Percentiles rank a stretch among this genome's conserved stretches.
These are phyloP conservation scores for Oryzias celebensis DNA, from an alignment of 2,113 vertebrate genomes.

Conservation along the genomic window DNA sequence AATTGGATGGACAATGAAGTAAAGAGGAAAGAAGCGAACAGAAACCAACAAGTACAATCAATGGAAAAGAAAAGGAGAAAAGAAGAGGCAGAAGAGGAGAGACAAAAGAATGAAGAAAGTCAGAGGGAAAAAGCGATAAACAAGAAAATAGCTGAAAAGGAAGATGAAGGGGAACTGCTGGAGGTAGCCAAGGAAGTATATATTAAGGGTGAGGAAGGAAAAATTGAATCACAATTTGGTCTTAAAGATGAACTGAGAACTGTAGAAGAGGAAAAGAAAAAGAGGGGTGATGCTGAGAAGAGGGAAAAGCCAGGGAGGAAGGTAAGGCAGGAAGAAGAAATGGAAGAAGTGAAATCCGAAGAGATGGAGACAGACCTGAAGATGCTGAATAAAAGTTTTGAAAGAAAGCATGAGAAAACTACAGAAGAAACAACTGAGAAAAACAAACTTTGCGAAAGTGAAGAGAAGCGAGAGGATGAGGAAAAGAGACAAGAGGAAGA, in stretches of 20 bases:
- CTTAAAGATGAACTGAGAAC: background rate
- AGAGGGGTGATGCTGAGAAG: background rate
- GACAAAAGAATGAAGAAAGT: slow-evolving; percentile 10
- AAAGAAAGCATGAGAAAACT: background rate
- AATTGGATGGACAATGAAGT: slow-evolving; percentile 13
- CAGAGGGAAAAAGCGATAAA: slow-evolving; percentile 56
- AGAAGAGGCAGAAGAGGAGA: slow-evolving; percentile 19
- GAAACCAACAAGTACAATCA: slow-evolving; percentile 43
- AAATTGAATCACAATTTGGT: slow-evolving; percentile 44
- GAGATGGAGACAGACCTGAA: background rate
- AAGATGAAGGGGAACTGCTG: slow-evolving; percentile 31
- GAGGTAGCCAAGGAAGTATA: background rate
- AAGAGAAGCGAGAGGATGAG: background rate
- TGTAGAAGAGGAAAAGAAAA: background rate
- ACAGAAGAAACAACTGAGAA: background rate
- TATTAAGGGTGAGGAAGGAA: slow-evolving; percentile 49
- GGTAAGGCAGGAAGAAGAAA: background rate
- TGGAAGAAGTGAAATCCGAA: background rate
- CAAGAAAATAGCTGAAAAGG: slow-evolving; percentile 28
- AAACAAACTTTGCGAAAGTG: background rate
- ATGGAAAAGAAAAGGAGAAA: slow-evolving; percentile 28
- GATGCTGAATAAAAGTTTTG: background rate
- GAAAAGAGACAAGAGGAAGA: background rate
- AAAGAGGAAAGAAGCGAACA: slow-evolving; percentile 18
- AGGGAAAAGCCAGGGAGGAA: slow-evolving; percentile 4